These are phyloP conservation scores for Anomalospiza imberbis DNA, from an alignment of 2,797 vertebrate species.

Conservation along the genomic window DNA sequence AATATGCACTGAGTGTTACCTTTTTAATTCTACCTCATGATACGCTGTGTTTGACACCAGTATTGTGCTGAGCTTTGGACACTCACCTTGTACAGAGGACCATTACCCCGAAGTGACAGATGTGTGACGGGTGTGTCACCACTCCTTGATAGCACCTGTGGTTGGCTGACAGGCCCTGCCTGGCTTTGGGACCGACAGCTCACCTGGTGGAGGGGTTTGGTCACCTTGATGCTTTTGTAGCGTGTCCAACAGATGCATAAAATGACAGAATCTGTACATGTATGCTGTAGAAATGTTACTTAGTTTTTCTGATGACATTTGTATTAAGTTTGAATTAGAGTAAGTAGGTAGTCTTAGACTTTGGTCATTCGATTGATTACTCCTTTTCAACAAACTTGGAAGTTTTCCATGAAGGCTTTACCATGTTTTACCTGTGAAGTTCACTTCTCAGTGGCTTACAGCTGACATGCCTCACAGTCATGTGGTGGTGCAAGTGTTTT, in stretches of 20 bases:
- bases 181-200: neutral
- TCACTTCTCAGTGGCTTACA: neutral
- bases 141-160: neutral
- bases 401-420: neutral
- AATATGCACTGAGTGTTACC: conserved; percentile 52
- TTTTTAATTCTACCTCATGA: conserved; percentile 67
- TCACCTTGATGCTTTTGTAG: neutral
- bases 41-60: conserved; percentile 35
- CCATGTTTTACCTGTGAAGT: neutral
- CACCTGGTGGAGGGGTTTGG: neutral
- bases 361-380: neutral
- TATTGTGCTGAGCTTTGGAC: conserved; percentile 21
- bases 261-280: neutral
- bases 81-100: neutral
- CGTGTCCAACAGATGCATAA: neutral
- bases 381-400: neutral
- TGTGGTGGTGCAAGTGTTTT: neutral
- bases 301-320: conserved; percentile 2
- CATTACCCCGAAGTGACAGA: neutral
- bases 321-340: neutral
- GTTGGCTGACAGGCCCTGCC: neutral
- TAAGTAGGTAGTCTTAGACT: neutral
- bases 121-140: accelerated
- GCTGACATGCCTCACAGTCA: neutral
- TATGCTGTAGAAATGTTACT: neutral